Base-by-base conservation (phyloP, 2,113 vertebrate species). In the Callipepla squamata region DNA sequence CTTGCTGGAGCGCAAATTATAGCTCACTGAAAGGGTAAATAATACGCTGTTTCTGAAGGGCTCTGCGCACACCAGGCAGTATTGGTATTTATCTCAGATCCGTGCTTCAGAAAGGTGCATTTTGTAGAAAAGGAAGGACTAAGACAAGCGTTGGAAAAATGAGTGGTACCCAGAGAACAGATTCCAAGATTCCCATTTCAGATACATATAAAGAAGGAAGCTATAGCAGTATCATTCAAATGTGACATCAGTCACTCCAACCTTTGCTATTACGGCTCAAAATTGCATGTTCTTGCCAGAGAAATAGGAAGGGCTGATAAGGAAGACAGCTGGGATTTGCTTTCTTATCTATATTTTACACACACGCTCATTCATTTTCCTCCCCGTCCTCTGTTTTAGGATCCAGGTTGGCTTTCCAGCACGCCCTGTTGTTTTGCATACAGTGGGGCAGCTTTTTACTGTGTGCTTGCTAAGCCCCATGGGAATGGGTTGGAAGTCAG, bases 291-390 rank as follows among this genome's bases (percentile, higher is more conserved):
- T 95, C 95, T 74, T 89, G 89, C 95, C 79, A 68, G 94, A 69
- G 94, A 96, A 97, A 95, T 95, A 96, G 92, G 92, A 95, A 95
- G 66, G 69, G 85, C 94, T 97, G 97, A 97, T 97, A 97, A 96
- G 92, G 85, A 38, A 72, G 95, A 93, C 95, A 96, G 97, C 89
- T 87, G 94, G 95, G 95, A 96, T 97, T 96, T 96, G 94, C 95
- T 97, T 93, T 77, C 97, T 97, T 97, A 97, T 97, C 97, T 97
- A 6, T 90, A 79, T 92, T 96, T 97, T 95, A 80, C 97, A 97
- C 93, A 91, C 96, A 91, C 61, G 85, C 85, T 93, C 67, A 84
- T 93, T 89, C 92, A 77, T 95, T 94, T 94, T 78, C 85, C 68
- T 76, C 65, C 74, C 61, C 66, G 79, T 83, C 91, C 86, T 51